Evolutionary conservation across 2,113 vertebrate species (phyloP), one percentile per base, ranked within the genome.

Genomic region (Zapornia atra): DNA sequence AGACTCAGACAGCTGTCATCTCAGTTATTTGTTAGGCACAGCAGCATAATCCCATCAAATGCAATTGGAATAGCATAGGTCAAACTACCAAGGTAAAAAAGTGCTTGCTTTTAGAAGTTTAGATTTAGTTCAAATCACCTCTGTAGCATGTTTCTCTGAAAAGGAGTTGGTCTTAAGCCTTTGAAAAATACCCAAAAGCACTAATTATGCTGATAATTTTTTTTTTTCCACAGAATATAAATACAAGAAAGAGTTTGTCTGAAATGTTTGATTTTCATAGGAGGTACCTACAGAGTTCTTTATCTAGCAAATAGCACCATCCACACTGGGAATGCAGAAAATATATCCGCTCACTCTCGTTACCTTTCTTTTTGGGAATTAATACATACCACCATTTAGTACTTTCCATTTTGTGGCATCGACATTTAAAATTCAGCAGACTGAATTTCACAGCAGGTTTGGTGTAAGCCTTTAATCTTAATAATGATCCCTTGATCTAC

Each of bases 401-500:
- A 10, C 44, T 94, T 96, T 78, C 73, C 34, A 26, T 51, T 97
- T 96, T 80, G 82, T 95, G 71, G 80, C 53, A 69, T 93, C 93
- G 90, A 66, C 57, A 36, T 92, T 97, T 95, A 88, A 97, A 96
- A 97, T 97, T 97, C 96, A 97, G 90, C 96, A 90, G 94, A 84
- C 80, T 97, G 97, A 97, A 92, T 97, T 96, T 98, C 96, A 94
- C 86, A 96, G 96, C 97, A 77, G 94, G 97, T 94, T 96, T 90
- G 80, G 77, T 94, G 82, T 97, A 98, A 98, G 96, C 95, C 95
- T 98, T 98, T 98, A 98, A 98, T 98, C 97, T 97, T 97, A 96
- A 93, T 98, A 98, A 98, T 71, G 97, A 98, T 98, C 96, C 97
- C 97, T 98, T 98, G 97, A 98, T 98, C 98, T 97, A 88, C 94